These are phyloP conservation scores for Arvicola amphibius DNA, from an alignment of 2,797 vertebrate genomes.

Conservation along the genomic window DNA sequence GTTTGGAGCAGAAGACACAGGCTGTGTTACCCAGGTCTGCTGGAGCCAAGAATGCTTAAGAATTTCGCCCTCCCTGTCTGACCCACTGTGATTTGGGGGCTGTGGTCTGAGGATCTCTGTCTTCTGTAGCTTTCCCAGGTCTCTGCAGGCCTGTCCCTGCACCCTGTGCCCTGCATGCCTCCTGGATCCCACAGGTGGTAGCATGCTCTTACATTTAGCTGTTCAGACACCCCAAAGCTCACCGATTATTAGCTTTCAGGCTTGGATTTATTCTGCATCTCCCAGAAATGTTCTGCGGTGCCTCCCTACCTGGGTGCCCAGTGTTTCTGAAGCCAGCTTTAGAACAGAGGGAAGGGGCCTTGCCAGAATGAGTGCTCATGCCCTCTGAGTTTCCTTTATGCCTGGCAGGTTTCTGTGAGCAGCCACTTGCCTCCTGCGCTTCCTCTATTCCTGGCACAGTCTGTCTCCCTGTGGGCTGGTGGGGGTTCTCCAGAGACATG, in stretches of 20 bases:
- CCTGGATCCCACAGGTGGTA: neutral
- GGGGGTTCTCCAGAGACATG: neutral
- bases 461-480: neutral
- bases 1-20: neutral
- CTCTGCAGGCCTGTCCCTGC: neutral
- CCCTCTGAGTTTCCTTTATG: neutral
- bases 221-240: neutral
- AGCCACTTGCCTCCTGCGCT: neutral
- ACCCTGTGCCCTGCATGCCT: neutral
- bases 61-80: neutral
- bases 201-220: neutral
- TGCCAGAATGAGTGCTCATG: neutral
- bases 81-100: neutral
- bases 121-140: neutral
- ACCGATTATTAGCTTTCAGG: neutral
- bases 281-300: neutral
- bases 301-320: accelerated
- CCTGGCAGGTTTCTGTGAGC: neutral
- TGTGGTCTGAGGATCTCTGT: neutral
- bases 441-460: neutral
- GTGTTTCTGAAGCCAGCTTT: neutral
- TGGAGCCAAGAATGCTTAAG: neutral
- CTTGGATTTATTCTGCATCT: neutral
- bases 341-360: neutral
- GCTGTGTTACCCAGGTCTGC: neutral